Percentiles rank a stretch among this genome's conserved stretches.
These are phyloP conservation scores for Martes flavigula DNA, from an alignment of 2,797 vertebrate species.

Conservation along the genomic window DNA sequence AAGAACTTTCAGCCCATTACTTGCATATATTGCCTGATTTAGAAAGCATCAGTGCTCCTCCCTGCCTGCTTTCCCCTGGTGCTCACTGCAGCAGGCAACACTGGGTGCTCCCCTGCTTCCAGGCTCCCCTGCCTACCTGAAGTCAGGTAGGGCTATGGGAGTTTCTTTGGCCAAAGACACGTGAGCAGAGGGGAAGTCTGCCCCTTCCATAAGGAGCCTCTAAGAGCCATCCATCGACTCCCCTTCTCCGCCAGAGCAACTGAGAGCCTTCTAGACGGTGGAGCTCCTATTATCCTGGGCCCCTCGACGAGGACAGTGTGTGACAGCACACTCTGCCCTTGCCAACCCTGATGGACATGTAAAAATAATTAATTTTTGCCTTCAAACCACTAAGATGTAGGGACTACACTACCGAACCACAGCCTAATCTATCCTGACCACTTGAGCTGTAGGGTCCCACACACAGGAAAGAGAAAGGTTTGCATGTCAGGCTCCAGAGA, in stretches of 20 bases:
- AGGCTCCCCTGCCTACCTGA: background rate
- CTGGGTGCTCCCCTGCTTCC: background rate
- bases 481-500: background rate
- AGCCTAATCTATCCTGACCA: background rate
- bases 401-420: background rate
- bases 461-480: background rate
- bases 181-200: background rate
- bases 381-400: background rate
- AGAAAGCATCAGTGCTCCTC: background rate
- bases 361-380: background rate
- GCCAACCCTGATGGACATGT: background rate
- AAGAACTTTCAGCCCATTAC: background rate
- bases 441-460: background rate
- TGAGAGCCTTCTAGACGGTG: background rate
- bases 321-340: background rate
- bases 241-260: background rate
- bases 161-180: background rate
- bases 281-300: background rate
- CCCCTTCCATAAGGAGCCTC: background rate
- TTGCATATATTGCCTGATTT: background rate
- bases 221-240: background rate
- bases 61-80: background rate
- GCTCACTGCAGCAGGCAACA: background rate
- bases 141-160: background rate
- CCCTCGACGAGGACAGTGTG: background rate